phyloP scores from a whole-genome alignment of 2,888 invertebrate species.

The Octonoba sinensis region DNA sequence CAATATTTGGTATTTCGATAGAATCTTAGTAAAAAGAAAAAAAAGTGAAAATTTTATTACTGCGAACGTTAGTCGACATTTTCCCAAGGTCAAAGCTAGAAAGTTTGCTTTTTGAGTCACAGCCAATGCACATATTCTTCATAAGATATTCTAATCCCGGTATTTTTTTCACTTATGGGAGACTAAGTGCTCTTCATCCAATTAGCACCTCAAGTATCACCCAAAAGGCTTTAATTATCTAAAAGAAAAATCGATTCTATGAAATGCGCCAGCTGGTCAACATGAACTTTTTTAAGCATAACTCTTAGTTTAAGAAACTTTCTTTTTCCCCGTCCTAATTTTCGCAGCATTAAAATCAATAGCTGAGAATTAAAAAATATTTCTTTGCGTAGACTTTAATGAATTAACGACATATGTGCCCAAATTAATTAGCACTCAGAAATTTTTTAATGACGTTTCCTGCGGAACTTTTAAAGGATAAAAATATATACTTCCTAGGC shows the following conservation, averaged over 20 bases:
- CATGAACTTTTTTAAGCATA: constrained; percentile 50
- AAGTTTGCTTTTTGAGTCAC: too few relatives aligned
- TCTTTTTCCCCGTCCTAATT: constrained; percentile 18
- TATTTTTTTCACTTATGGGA: too few relatives aligned
- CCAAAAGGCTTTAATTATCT: constrained; percentile 54
- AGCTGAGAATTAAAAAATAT: constrained; percentile 34
- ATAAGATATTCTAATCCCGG: too few relatives aligned
- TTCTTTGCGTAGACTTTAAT: constrained; percentile 42
- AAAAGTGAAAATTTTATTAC: too few relatives aligned
- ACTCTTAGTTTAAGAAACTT: constrained; percentile 49
- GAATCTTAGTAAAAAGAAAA: too few relatives aligned
- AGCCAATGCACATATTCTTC: too few relatives aligned
- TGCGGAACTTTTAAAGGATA: too few relatives aligned
- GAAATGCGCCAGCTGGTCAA: constrained; percentile 45
- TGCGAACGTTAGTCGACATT: too few relatives aligned
- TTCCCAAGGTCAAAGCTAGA: too few relatives aligned
- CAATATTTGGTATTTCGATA: too few relatives aligned
- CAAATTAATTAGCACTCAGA: constrained; percentile 43
- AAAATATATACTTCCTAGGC: too few relatives aligned
- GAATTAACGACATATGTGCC: constrained; percentile 50
- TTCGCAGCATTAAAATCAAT: constrained; percentile 48
- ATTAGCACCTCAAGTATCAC: background rate
- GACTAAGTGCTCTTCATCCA: too few relatives aligned
- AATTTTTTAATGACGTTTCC: constrained; percentile 17
- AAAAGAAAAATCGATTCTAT: constrained; percentile 47